Evolutionary conservation across 2,888 invertebrate species (phyloP).

Genomic region (Hypercompe scribonia): DNA sequence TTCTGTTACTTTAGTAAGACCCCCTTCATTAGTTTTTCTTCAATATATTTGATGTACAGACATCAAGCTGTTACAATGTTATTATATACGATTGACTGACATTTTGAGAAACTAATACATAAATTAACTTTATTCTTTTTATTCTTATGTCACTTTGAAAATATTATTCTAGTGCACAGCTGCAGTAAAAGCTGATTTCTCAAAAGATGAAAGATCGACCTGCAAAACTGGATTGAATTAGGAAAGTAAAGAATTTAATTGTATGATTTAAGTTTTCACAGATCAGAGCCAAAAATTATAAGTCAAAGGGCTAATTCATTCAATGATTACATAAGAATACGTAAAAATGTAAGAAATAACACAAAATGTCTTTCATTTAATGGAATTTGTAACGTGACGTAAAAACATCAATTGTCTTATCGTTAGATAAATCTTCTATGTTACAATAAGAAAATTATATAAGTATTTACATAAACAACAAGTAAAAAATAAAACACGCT

Average conservation of each 20-base stretch:
- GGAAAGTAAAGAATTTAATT: no score
- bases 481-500: conserved; percentile 1
- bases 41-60: no score
- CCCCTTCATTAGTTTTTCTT: no score
- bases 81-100: no score
- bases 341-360: background rate
- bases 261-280: no score
- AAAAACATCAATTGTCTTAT: background rate
- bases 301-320: background rate
- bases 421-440: background rate
- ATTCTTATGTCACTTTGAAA: background rate
- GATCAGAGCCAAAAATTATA: no score
- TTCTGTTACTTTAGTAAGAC: no score
- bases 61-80: no score
- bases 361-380: background rate
- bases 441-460: background rate
- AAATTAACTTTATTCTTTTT: background rate
- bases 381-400: background rate
- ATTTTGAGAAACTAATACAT: no score
- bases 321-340: background rate
- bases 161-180: background rate
- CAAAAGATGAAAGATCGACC: no score
- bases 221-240: background rate
- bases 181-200: background rate
- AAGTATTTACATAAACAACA: background rate